Percentiles rank a stretch among this genome's conserved stretches.
Evolutionary conservation across 2,888 invertebrate genomes (phyloP).

Genomic region (Drosophila melanosoma): DNA sequence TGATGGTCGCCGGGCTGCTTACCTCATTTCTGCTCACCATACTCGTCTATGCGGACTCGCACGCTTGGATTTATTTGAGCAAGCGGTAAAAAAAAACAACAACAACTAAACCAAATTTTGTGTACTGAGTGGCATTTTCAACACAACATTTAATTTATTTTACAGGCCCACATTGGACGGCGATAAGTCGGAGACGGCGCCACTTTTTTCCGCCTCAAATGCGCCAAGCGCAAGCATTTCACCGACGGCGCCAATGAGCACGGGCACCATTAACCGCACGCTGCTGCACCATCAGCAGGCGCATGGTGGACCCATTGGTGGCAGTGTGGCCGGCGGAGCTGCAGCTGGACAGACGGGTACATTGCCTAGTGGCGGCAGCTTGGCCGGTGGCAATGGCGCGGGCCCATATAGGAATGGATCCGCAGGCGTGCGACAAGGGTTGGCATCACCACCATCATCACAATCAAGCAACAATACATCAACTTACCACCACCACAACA

Average conservation of each 20-base stretch:
- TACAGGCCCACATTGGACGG: constrained; percentile 81
- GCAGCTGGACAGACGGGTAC: constrained; percentile 65
- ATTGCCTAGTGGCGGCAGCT: constrained; percentile 71
- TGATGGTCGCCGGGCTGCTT: constrained; percentile 94
- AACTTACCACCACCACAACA: constrained; percentile 71
- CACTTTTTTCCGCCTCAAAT: constrained; percentile 84
- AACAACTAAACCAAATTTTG: neutral
- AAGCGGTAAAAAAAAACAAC: constrained; percentile 88
- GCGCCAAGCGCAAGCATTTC: constrained; percentile 84
- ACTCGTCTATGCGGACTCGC: constrained; percentile 96
- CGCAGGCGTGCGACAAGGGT: constrained; percentile 84
- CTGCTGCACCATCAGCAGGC: constrained; percentile 84
- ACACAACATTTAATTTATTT: neutral
- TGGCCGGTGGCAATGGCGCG: constrained; percentile 73
- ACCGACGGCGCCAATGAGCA: constrained; percentile 82
- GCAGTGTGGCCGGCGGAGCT: constrained; percentile 59
- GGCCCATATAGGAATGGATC: constrained; percentile 82
- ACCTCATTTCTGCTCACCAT: constrained; percentile 96
- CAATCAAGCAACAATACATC: constrained; percentile 74
- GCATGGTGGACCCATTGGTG: constrained; percentile 66
- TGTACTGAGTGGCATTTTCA: neutral
- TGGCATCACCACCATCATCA: constrained; percentile 81
- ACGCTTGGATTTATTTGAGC: constrained; percentile 98
- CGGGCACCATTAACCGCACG: constrained; percentile 85
- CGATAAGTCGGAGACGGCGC: constrained; percentile 85